Conservation (phyloP, 2,888 invertebrate genomes). For the Apamea epomidion region DNA sequence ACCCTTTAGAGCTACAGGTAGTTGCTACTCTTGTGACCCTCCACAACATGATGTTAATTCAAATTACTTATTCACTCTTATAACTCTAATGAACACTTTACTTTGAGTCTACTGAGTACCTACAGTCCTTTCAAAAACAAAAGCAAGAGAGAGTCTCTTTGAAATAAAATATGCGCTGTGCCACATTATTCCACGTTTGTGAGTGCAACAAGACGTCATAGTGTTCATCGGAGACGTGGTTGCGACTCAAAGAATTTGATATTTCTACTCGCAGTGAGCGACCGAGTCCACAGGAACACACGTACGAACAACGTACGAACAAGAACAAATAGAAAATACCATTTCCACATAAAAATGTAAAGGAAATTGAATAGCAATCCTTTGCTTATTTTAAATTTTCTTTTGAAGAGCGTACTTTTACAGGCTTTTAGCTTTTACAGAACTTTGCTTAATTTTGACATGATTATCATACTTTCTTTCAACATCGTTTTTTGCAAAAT, state of each 20-base stretch:
- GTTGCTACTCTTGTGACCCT: neutral
- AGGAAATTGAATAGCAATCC: slow-evolving; percentile 59
- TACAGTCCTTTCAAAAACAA: slow-evolving; percentile 25
- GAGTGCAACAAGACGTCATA: slow-evolving; percentile 49
- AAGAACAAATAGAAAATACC: slow-evolving; percentile 64
- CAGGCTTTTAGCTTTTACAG: neutral
- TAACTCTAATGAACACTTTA: neutral
- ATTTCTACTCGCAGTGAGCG: slow-evolving; percentile 52
- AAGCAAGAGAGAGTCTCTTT: slow-evolving; percentile 36
- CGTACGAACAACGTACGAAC: slow-evolving; percentile 52
- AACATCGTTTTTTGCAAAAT: neutral
- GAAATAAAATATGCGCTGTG: slow-evolving; percentile 48
- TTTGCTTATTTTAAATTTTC: slow-evolving; percentile 52
- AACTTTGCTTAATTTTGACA: neutral
- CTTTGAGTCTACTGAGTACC: slow-evolving; percentile 10
- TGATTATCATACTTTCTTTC: neutral
- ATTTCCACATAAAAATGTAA: slow-evolving; percentile 52
- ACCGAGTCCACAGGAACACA: slow-evolving; percentile 41
- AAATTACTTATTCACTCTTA: slow-evolving; percentile 29
- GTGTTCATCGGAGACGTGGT: slow-evolving; percentile 47
- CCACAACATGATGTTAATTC: neutral
- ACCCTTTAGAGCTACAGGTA: neutral
- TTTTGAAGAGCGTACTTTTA: slow-evolving; percentile 16
- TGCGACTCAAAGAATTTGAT: slow-evolving; percentile 61
- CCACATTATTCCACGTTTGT: slow-evolving; percentile 53